Conservation (phyloP, 2,113 vertebrate genomes). For the Perccottus glenii region DNA sequence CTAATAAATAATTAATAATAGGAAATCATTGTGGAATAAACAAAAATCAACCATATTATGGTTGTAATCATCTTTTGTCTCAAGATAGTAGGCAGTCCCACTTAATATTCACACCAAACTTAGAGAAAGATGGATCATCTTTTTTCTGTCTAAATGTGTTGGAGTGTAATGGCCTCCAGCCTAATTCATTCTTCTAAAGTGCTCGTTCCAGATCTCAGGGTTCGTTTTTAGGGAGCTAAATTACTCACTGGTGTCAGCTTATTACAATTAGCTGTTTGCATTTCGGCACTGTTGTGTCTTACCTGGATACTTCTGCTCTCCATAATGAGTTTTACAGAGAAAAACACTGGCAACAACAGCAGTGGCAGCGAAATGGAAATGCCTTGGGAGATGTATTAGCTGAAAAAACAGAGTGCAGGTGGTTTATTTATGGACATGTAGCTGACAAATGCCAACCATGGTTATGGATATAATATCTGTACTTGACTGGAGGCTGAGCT, state of each 20-base stretch:
- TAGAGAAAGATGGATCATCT: constrained; percentile 59
- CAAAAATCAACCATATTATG: constrained; percentile 45
- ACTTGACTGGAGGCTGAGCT: constrained; percentile 58
- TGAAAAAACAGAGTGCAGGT: constrained; percentile 57
- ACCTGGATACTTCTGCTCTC: constrained; percentile 57
- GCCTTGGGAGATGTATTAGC: constrained; percentile 61
- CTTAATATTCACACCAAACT: constrained; percentile 62
- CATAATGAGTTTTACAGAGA: constrained; percentile 70
- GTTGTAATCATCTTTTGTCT: constrained; percentile 39
- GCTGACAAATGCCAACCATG: constrained; percentile 62
- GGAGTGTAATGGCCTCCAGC: constrained; percentile 62
- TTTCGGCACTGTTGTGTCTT: constrained; percentile 55
- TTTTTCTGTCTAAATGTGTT: constrained; percentile 52
- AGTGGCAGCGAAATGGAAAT: constrained; percentile 56
- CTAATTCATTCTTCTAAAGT: constrained; percentile 67
- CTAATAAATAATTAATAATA: constrained; percentile 63
- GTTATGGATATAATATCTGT: constrained; percentile 54
- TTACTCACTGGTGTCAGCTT: constrained; percentile 79
- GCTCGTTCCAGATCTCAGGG: constrained; percentile 63
- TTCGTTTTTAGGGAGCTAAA: constrained; percentile 66
- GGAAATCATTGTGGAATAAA: constrained; percentile 40
- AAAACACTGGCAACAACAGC: constrained; percentile 49
- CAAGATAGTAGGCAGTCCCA: constrained; percentile 15
- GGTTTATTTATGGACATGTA: constrained; percentile 56
- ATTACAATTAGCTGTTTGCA: constrained; percentile 77